Conservation (phyloP, 2,888 invertebrate genomes). For the Drosophila infuscata region DNA sequence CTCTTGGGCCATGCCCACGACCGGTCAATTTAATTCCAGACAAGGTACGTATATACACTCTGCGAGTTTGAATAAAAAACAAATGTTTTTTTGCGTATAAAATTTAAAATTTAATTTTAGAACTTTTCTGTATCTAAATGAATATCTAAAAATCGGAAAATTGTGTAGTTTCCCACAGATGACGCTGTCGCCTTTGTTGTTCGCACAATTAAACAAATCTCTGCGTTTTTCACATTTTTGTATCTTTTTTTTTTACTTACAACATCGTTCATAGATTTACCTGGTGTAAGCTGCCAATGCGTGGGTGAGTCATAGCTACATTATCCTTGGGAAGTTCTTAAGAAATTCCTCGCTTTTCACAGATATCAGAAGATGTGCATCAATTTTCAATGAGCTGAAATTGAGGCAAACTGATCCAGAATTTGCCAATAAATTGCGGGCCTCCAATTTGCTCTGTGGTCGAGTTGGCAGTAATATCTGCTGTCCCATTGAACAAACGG, state of each 20-base stretch:
- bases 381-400: slow-evolving; percentile 64
- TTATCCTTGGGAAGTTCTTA: neutral
- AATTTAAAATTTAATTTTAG: neutral
- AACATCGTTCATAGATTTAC: slow-evolving; percentile 45
- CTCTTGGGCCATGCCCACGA: slow-evolving; percentile 45
- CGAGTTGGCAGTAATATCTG: slow-evolving; percentile 69
- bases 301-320: slow-evolving; percentile 56
- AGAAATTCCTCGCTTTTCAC: neutral
- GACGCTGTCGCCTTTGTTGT: too few species aligned
- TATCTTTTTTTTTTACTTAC: neutral
- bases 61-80: slow-evolving; percentile 26
- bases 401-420: slow-evolving; percentile 65
- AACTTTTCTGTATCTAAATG: neutral
- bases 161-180: neutral
- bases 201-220: slow-evolving; percentile 28
- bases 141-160: neutral
- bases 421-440: slow-evolving; percentile 69
- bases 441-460: slow-evolving; percentile 79
- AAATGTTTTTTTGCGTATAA: neutral
- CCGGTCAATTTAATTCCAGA: slow-evolving; percentile 64
- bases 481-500: slow-evolving; percentile 69
- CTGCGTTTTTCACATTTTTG: neutral
- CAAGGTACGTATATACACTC: slow-evolving; percentile 55
- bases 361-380: slow-evolving; percentile 73
- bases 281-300: slow-evolving; percentile 68